Base-by-base conservation (phyloP, 2,797 vertebrate species). In the Etheostoma perlongum region DNA sequence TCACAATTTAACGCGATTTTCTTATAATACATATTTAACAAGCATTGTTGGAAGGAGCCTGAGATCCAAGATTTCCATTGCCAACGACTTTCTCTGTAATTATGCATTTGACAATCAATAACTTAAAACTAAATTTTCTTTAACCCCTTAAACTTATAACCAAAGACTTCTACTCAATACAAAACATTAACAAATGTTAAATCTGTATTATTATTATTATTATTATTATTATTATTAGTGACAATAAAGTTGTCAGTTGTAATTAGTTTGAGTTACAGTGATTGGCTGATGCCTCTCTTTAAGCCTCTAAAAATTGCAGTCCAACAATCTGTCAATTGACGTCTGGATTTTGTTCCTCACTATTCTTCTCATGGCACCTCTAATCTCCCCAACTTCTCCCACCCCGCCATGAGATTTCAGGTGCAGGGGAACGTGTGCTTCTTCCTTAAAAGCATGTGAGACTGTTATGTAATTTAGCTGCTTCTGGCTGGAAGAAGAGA, bases 371-470 rank as follows among this genome's bases (percentile, higher is more conserved):
- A 53, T n/a, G 4, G 62, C 63, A 57, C 62, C 65, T 78, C 72
- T 73, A 55, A 42, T 67, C 51, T 63, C 80, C 81, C 54, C 48
- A 19, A 74, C 76, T 74, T 75, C 74, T 83, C 66, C 79, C 72
- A 74, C 65, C 61, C 23, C 54, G 70, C 82, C 72, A 69, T 74
- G 69, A 88, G 77, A 88, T 83, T 91, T 86, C 85, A 89, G 91
- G 90, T 91, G 90, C 89, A 89, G 57, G 70, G 87, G 82, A 93
- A 90, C 86, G 86, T 94, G 91, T 79, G 67, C 74, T 79, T 70
- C 87, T 92, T 91, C 84, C 88, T 90, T 88, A 89, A 91, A 89
- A 91, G 90, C 90, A 90, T 93, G 88, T 88, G 88, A 88, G 91
- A 88, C 84, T 51, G 78, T 93, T 93, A 92, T 79, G 83, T 79